Evolutionary conservation across 2,113 vertebrate species (phyloP), one percentile per base, ranked within the genome.

Genomic region (Xenopus borealis): DNA sequence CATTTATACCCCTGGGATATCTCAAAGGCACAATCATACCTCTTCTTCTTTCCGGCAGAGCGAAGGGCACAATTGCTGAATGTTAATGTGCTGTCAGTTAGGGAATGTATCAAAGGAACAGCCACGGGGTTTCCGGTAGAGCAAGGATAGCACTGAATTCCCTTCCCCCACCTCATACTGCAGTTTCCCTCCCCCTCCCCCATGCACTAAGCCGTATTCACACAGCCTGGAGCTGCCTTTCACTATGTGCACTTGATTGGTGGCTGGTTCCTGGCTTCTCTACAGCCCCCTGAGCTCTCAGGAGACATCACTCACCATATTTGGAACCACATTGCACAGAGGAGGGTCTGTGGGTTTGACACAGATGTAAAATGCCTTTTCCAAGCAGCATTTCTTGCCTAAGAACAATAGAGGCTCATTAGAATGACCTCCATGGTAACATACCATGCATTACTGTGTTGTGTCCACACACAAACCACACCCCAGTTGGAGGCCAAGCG

Each of bases 41-140:
- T 76, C 72, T 68, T 68, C 73, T 68, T 62, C 73, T 70, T 70
- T 30, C 73, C 66, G 66, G 73, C 66, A 69, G 73, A 59, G 73
- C 59, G 73, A 69, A 76, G 73, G 73, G 46, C 66, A 76, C 73
- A 69, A 68, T 62, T 76, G 73, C 59, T 55, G 73, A 76, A 76
- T 76, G 73, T 17, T 69, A 76, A 76, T 76, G 66, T 76, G 73
- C 73, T 69, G 73, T 69, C 73, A 76, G 73, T 76, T 76, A 64
- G 73, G 73, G 73, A 63, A 76, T 76, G 66, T 76, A 76, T 76
- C 73, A 76, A 76, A 76, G 73, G 46, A 46, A 53, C 58, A 69
- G 57, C 73, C 73, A 76, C 73, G 50, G 66, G 72, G 73, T 76
- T 76, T 76, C 73, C 59, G 66, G 73, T 69, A 55, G 73, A 63